These are phyloP conservation scores for Ceratina japonica DNA, from an alignment of 1,140 invertebrate genomes.

Conservation along the genomic window DNA sequence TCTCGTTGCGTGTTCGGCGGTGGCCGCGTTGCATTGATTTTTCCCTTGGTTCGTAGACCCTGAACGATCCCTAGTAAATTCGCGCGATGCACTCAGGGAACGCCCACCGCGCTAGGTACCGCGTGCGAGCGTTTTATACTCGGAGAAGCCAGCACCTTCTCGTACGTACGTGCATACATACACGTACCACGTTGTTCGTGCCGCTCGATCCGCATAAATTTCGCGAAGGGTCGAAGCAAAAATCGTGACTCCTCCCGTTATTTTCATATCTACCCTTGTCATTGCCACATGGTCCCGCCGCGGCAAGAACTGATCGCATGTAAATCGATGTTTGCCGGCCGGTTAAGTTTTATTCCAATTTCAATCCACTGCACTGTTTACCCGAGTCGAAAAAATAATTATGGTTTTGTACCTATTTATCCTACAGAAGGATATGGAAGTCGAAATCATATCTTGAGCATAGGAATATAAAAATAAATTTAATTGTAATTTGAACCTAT, in stretches of 20 bases:
- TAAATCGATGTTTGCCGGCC: no score
- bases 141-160: neutral
- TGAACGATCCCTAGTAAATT: constrained; percentile 43
- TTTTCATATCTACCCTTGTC: no score
- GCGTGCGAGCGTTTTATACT: constrained; percentile 7
- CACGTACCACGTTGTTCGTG: constrained; percentile 20
- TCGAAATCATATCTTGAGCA: no score
- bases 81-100: constrained; percentile 34
- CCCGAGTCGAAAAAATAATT: no score
- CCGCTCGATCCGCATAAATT: constrained; percentile 55
- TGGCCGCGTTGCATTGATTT: constrained; percentile 33
- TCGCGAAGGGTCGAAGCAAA: neutral
- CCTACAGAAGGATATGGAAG: no score
- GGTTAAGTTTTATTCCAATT: no score
- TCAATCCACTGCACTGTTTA: no score
- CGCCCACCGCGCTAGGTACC: constrained; percentile 8
- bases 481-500: no score
- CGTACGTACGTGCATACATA: constrained; percentile 1
- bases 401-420: no score
- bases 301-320: no score
- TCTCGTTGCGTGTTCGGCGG: constrained; percentile 17
- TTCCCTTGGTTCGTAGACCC: constrained; percentile 31
- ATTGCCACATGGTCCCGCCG: no score
- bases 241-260: neutral
- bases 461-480: no score